Conservation (phyloP, 1,140 invertebrate genomes). For the Helicoverpa zea region DNA sequence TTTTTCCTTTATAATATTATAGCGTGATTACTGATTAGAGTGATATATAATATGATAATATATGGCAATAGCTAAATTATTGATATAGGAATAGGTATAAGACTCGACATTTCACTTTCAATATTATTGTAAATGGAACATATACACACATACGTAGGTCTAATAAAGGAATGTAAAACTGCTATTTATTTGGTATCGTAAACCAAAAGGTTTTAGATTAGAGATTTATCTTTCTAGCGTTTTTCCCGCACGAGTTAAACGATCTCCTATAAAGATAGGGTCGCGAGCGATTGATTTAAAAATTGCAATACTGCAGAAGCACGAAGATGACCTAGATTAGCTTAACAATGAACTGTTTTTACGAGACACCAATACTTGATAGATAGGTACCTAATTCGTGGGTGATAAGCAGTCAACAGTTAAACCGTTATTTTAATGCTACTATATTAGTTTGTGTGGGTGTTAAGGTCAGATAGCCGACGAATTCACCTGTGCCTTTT, state of each 20-base stretch:
- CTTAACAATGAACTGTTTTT: conserved; percentile 3
- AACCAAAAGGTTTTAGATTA: background rate
- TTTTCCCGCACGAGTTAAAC: conserved; percentile 13
- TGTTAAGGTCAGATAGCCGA: conserved; percentile 13
- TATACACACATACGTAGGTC: background rate
- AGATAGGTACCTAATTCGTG: background rate
- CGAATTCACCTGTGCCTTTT: conserved; percentile 13
- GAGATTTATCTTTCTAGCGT: conserved; percentile 26
- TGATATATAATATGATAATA: too few relatives aligned
- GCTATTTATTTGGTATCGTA: conserved; percentile 23
- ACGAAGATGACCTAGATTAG: conserved; percentile 8
- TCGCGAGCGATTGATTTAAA: conserved; percentile 10
- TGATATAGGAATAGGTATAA: too few relatives aligned
- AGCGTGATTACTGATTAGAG: too few relatives aligned
- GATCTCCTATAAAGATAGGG: conserved; percentile 21
- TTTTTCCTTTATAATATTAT: too few relatives aligned
- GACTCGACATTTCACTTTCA: too few relatives aligned
- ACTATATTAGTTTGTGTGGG: conserved; percentile 25
- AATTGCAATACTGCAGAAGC: background rate
- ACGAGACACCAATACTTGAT: background rate
- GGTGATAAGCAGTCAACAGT: conserved; percentile 24
- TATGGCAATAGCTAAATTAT: too few relatives aligned
- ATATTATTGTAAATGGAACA: background rate
- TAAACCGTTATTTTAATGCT: conserved; percentile 18
- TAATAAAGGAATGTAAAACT: background rate